Evolutionary conservation across 2,797 vertebrate genomes (phyloP).

Genomic region (Graptemys geographica): DNA sequence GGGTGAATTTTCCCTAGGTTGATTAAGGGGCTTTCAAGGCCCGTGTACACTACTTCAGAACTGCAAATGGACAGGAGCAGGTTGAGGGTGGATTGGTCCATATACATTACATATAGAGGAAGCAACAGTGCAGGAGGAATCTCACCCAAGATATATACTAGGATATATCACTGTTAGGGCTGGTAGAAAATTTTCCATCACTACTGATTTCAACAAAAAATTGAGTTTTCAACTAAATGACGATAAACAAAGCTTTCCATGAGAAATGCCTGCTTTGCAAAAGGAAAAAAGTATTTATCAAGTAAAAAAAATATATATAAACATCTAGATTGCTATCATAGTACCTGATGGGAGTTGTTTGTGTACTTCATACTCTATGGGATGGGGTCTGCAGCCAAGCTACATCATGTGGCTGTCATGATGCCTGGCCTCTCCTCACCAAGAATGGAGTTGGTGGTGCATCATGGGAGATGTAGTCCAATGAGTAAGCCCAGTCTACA

Average conservation of each 20-base stretch:
- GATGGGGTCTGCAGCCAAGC: not conserved
- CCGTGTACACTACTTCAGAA: not conserved
- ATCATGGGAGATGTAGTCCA: not conserved
- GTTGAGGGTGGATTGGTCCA: not conserved
- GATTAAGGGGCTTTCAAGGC: not conserved
- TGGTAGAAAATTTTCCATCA: not conserved
- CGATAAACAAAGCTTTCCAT: not conserved
- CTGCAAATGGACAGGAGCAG: not conserved
- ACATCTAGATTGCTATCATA: not conserved
- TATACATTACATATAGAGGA: not conserved
- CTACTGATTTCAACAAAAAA: not conserved
- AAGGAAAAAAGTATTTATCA: too few relatives aligned
- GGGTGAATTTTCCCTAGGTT: not conserved
- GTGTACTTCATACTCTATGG: not conserved
- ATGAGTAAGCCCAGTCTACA: not conserved
- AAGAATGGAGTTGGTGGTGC: not conserved
- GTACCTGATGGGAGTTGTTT: not conserved
- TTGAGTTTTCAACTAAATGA: not conserved
- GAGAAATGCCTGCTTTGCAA: not conserved
- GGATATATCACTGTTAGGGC: not conserved
- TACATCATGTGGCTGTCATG: not conserved
- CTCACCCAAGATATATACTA: not conserved
- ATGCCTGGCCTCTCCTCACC: not conserved
- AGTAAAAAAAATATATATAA: too few relatives aligned
- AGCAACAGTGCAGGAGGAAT: not conserved